These are phyloP conservation scores for Catharus minimus DNA, from an alignment of 2,113 vertebrate genomes.

Conservation along the genomic window DNA sequence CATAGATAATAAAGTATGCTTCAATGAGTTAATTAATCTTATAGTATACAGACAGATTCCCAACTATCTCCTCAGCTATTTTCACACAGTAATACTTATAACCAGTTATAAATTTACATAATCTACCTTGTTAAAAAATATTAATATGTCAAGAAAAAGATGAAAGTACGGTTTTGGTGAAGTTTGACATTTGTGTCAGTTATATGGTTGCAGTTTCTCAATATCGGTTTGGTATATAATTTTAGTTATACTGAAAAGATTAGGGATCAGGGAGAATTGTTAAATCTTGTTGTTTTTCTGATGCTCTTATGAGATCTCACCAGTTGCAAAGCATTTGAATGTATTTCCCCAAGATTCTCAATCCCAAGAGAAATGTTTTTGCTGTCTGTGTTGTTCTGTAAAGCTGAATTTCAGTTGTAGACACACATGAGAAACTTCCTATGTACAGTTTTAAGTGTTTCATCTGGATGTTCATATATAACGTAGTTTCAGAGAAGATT, in stretches of 20 bases:
- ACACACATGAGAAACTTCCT: background rate
- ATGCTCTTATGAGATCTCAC: background rate
- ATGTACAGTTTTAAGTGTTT: background rate
- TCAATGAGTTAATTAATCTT: constrained; percentile 40
- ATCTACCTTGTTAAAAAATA: background rate
- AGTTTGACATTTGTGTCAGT: background rate
- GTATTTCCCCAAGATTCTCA: background rate
- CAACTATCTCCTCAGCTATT: background rate
- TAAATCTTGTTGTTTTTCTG: background rate
- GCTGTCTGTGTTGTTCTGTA: background rate
- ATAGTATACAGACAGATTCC: background rate
- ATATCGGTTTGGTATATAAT: background rate
- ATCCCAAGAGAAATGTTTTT: background rate
- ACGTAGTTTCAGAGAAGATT: background rate
- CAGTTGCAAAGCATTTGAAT: background rate
- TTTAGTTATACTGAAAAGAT: background rate
- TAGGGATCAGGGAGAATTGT: background rate
- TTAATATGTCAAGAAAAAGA: background rate
- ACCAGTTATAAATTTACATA: background rate
- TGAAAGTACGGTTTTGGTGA: background rate
- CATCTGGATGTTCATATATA: accelerated
- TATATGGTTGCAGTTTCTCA: background rate
- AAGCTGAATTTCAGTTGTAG: background rate
- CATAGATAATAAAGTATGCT: constrained; percentile 33
- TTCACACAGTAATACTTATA: background rate